Evolutionary conservation across 53 echinoderm and acorn worm species (phyloP).

Genomic region (Crossaster papposus): DNA sequence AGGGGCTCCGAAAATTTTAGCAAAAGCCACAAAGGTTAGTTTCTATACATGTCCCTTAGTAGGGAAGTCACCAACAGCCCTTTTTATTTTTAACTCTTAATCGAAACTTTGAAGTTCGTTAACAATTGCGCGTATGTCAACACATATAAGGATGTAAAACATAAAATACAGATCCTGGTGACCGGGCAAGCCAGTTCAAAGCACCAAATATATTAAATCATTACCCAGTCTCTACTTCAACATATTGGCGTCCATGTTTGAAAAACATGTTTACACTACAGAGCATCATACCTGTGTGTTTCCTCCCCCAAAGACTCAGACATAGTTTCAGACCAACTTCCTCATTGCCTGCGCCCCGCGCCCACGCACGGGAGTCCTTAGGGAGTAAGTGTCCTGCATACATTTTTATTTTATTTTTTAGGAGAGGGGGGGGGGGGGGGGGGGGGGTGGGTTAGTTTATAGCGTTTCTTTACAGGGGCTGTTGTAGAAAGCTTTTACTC

Average conservation of each 20-base stretch:
- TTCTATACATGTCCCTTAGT: no score
- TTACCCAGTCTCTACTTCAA: background rate
- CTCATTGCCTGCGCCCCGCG: conserved; percentile 10
- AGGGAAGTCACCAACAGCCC: no score
- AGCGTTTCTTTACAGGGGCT: no score
- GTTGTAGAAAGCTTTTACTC: background rate
- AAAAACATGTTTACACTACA: conserved; percentile 64
- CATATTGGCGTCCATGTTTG: background rate
- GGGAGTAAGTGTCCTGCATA: conserved; percentile 39
- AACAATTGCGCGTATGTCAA: background rate
- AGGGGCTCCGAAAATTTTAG: no score
- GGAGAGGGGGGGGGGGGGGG: no score
- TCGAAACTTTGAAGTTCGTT: no score
- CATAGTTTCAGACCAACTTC: conserved; percentile 43
- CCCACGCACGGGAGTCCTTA: background rate
- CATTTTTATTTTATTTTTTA: background rate
- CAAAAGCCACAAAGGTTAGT: no score
- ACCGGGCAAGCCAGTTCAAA: background rate
- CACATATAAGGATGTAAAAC: background rate
- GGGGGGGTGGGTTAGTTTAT: no score
- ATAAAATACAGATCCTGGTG: background rate
- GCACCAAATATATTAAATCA: background rate
- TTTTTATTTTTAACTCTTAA: no score
- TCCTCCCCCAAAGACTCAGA: conserved; percentile 15
- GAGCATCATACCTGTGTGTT: conserved; percentile 39